Conservation (phyloP, 2,888 invertebrate species). For the Blastobasis adustella region DNA sequence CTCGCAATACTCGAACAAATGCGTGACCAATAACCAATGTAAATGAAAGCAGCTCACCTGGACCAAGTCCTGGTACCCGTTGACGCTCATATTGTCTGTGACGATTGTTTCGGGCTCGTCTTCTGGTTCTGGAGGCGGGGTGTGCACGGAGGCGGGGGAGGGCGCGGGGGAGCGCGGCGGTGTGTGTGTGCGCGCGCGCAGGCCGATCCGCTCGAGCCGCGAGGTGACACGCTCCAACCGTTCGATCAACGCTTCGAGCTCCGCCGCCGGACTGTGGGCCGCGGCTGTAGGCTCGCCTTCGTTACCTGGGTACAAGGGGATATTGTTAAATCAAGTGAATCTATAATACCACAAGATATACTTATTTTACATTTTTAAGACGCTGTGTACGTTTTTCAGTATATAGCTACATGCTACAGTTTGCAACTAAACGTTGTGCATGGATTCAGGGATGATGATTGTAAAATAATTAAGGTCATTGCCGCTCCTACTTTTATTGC, state of each 20-base stretch:
- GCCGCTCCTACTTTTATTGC: no score
- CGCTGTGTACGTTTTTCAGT: no score
- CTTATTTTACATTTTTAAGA: no score
- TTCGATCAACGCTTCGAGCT: constrained; percentile 81
- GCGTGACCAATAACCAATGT: neutral
- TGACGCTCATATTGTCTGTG: constrained; percentile 80
- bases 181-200: constrained; percentile 39
- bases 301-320: constrained; percentile 40
- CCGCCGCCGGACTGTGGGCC: constrained; percentile 59
- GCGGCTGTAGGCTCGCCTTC: constrained; percentile 64
- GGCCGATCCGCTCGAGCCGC: constrained; percentile 78
- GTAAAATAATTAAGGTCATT: no score
- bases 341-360: no score
- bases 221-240: constrained; percentile 84
- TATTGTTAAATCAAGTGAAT: constrained; percentile 1
- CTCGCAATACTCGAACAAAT: no score
- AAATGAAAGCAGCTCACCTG: constrained; percentile 37
- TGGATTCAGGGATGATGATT: no score
- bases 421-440: no score
- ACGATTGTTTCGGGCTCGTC: constrained; percentile 24
- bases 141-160: constrained; percentile 37
- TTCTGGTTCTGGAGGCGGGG: constrained; percentile 29
- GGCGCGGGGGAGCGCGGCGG: constrained; percentile 46
- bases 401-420: no score
- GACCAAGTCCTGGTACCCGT: constrained; percentile 83